Conservation (phyloP, 2,113 vertebrate genomes). For the Sitta europaea region DNA sequence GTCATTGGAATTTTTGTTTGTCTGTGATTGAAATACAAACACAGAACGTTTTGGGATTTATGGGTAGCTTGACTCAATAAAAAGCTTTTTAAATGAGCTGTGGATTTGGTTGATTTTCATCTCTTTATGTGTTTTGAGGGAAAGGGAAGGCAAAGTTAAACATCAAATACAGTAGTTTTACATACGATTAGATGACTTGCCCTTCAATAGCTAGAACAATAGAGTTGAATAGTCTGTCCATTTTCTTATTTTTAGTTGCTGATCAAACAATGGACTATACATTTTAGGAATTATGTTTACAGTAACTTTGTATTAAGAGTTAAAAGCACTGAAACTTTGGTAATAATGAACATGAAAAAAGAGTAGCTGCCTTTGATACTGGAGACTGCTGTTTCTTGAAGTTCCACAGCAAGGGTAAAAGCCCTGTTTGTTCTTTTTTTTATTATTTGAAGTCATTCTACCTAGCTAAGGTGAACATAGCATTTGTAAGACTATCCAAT, state of each 20-base stretch:
- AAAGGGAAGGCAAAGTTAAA: not conserved
- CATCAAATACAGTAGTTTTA: not conserved
- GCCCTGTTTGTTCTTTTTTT: rapidly evolving
- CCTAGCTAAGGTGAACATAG: not conserved
- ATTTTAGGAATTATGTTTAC: not conserved
- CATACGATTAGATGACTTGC: not conserved
- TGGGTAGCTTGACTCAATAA: not conserved
- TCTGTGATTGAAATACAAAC: not conserved
- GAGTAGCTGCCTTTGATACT: not conserved
- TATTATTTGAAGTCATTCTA: not conserved
- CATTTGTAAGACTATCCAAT: not conserved
- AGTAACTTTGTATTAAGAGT: not conserved
- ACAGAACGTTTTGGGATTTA: not conserved
- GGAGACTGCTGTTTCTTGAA: not conserved
- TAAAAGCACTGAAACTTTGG: not conserved
- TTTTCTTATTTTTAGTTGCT: not conserved
- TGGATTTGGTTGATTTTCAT: not conserved
- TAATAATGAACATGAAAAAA: not conserved
- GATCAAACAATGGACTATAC: not conserved
- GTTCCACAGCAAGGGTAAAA: not conserved
- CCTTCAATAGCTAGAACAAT: not conserved
- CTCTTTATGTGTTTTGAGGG: not conserved
- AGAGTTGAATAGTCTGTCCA: not conserved
- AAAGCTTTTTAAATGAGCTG: not conserved
- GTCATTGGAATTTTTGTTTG: not conserved